phyloP scores from a whole-genome alignment of 1,140 invertebrate species.

The Caerostris extrusa region DNA sequence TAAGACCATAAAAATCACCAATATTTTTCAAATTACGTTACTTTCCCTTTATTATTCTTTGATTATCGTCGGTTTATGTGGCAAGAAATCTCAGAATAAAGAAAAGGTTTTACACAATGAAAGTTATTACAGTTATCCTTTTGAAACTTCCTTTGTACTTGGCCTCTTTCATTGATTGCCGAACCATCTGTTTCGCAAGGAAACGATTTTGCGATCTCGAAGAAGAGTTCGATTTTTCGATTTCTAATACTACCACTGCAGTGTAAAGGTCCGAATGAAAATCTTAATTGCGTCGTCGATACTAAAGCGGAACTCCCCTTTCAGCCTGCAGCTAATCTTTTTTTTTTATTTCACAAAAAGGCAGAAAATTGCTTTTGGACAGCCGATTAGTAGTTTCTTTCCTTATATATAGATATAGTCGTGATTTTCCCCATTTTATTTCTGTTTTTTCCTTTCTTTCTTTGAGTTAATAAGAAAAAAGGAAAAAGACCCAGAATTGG shows the following conservation, averaged over 20 bases:
- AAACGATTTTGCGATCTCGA: neutral
- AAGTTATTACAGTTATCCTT: neutral
- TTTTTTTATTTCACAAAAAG: slow-evolving; percentile 41
- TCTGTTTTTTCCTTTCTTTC: neutral
- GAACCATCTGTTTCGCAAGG: neutral
- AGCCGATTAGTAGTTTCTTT: slow-evolving; percentile 58
- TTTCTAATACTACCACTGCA: slow-evolving; percentile 26
- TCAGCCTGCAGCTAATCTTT: neutral
- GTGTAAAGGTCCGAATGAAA: slow-evolving; percentile 1
- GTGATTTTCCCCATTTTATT: neutral
- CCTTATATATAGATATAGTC: slow-evolving; percentile 4
- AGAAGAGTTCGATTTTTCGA: slow-evolving; percentile 26
- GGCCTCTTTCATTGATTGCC: neutral
- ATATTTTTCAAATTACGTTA: neutral
- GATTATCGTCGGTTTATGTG: neutral
- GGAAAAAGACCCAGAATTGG: neutral
- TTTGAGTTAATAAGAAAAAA: neutral
- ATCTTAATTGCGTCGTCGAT: slow-evolving; percentile 34
- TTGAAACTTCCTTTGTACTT: slow-evolving; percentile 2
- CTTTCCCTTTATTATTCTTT: neutral
- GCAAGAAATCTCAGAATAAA: neutral
- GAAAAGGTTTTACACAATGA: neutral
- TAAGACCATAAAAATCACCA: neutral
- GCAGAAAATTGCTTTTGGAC: slow-evolving; percentile 63
- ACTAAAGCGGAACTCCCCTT: slow-evolving; percentile 39